Evolutionary conservation across 2,113 vertebrate species (phyloP), one percentile per base, ranked within the genome.

Genomic region (Alces alces): DNA sequence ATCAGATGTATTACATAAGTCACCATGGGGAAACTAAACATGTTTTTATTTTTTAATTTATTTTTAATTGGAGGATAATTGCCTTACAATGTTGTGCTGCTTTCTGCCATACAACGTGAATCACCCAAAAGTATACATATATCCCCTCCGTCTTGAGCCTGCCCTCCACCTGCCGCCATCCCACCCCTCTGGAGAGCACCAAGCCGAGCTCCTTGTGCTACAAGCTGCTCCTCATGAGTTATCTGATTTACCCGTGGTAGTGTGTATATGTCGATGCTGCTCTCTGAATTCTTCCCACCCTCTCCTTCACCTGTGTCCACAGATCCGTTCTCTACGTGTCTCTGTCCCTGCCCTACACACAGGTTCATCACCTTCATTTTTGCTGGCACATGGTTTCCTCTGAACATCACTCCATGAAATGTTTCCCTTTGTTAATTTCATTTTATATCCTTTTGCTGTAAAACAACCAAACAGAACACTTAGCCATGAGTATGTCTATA

Each of bases 211-310:
- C 36, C 5, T 36, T 43, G 13, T 73, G 66, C 66, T 3, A 6
- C 25, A 23, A 12, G 70, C 36, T 3, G 36, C 70, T 25, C 25
- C 36, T 21, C 70, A 2, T 21, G 3, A 16, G 70, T 23, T 25
- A 23, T 12, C 11, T 73, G 21, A n/a, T n/a, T 43, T 36, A 73
- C 70, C 3, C 2, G 0, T 39, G 70, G 6, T 7, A 13, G 21
- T 25, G 21, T 73, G 6, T 43, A 13, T 6, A 6, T 13, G 70
- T 14, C 21, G 1, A 11, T 14, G 70, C 36, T 23, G 1, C 21
- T 43, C 2, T 0, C 11, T 14, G 21, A 39, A 3, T 43, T 7
- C 43, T 36, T 3, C 27, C 36, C 12, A 61, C 5, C 3, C 2
- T 1, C 36, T 25, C 21, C 36, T 43, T 73, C 36, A 73, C 21